Evolutionary conservation across 2,113 vertebrate species (phyloP).

Genomic region (Rhipidura dahli): DNA sequence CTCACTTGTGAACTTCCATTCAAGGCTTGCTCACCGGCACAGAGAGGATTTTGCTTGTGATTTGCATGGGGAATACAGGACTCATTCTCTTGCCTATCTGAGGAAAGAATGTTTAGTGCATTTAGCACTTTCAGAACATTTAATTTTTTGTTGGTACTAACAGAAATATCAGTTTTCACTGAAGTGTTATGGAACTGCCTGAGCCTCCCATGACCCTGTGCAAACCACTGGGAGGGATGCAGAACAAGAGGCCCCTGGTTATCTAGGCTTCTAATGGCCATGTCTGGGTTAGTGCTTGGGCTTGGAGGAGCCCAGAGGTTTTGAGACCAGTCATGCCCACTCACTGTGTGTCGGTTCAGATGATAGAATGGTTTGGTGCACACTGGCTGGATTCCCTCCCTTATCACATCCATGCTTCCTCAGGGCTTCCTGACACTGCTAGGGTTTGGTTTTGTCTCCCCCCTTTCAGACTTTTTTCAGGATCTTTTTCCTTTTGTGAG

Average conservation of each 20-base stretch:
- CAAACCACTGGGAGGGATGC: neutral
- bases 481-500: neutral
- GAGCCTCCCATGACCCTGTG: neutral
- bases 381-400: neutral
- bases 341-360: neutral
- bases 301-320: neutral
- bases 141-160: neutral
- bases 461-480: neutral
- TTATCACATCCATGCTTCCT: neutral
- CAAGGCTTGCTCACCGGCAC: neutral
- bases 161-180: neutral
- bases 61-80: neutral
- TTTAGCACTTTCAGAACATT: neutral
- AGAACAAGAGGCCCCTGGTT: neutral
- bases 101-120: neutral
- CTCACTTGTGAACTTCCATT: neutral
- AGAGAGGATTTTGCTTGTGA: neutral
- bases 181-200: neutral
- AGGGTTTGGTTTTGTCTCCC: neutral
- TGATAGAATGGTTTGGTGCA: accelerated
- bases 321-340: neutral
- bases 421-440: neutral
- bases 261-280: neutral
- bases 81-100: neutral
- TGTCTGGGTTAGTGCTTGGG: neutral